A percentile compares a stretch with the other conserved stretches of the same genome.
These are phyloP conservation scores for Oxygymnocypris stewartii DNA, from an alignment of 2,113 vertebrate genomes.

Conservation along the genomic window DNA sequence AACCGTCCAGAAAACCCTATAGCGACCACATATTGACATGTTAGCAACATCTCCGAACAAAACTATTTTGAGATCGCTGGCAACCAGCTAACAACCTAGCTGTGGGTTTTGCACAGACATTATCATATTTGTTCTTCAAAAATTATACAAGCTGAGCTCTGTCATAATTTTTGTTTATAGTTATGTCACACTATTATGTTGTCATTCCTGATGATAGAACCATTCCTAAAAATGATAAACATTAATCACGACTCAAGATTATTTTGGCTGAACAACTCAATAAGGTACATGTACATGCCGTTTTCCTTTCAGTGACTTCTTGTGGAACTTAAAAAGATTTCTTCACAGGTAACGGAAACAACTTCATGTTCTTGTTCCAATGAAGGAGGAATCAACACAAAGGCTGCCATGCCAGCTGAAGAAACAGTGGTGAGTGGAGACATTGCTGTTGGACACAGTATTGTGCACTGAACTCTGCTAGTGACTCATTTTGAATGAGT, in stretches of 20 bases:
- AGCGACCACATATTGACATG: not conserved
- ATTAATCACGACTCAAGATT: not conserved
- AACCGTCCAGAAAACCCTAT: not conserved
- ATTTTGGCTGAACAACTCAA: not conserved
- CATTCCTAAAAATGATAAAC: not conserved
- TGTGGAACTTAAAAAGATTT: not conserved
- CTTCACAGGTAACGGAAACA: conserved; percentile 6
- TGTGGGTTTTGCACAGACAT: not conserved
- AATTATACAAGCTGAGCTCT: not conserved
- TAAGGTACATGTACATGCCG: not conserved
- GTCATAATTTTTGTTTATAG: not conserved
- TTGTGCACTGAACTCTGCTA: not conserved
- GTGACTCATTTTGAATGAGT: not conserved
- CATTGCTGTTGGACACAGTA: not conserved
- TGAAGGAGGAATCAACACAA: conserved; percentile 16
- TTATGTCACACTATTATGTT: not conserved
- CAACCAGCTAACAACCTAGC: not conserved
- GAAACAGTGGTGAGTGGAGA: conserved; percentile 26
- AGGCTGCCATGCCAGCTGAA: conserved; percentile 42
- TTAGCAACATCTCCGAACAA: not conserved
- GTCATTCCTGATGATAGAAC: not conserved
- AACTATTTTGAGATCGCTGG: not conserved
- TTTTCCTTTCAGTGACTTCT: conserved; percentile 14
- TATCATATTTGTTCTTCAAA: not conserved
- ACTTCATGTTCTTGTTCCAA: conserved; percentile 13